Conservation (phyloP, 2,113 vertebrate genomes). For the Pteropus alecto region DNA sequence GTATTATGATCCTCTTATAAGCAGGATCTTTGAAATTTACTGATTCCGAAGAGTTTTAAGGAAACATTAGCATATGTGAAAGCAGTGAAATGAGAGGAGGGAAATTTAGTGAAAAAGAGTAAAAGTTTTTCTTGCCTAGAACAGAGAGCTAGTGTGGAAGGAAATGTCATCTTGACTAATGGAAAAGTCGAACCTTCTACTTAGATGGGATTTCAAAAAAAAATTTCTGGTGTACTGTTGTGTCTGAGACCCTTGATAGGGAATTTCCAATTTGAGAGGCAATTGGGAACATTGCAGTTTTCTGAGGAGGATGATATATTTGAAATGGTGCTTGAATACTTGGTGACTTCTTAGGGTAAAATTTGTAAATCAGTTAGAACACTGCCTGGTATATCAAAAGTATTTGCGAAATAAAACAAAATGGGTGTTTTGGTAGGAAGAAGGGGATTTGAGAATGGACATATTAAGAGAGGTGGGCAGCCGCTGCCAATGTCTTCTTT, state of each 20-base stretch:
- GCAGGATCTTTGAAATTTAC: constrained; percentile 7
- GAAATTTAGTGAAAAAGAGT: not conserved
- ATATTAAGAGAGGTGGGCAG: too few species aligned
- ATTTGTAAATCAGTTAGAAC: not conserved
- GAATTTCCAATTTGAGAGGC: not conserved
- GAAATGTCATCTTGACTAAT: not conserved
- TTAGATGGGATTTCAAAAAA: not conserved
- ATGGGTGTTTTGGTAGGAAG: not conserved
- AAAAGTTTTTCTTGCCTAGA: not conserved
- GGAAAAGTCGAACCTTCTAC: not conserved
- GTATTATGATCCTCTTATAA: not conserved
- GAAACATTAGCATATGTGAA: not conserved
- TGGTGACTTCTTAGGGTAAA: not conserved
- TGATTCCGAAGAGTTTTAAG: not conserved
- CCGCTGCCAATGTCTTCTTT: not conserved
- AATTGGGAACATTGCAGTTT: not conserved
- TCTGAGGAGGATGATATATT: not conserved
- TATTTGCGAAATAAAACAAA: not conserved
- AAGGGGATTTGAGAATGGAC: too few species aligned
- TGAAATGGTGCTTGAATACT: not conserved
- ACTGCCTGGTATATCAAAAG: not conserved
- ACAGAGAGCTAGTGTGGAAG: not conserved
- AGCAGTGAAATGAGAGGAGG: not conserved
- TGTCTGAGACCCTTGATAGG: not conserved
- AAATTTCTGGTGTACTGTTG: not conserved